Evolutionary conservation across 1,140 invertebrate species (phyloP).

Genomic region (Ceratina japonica): DNA sequence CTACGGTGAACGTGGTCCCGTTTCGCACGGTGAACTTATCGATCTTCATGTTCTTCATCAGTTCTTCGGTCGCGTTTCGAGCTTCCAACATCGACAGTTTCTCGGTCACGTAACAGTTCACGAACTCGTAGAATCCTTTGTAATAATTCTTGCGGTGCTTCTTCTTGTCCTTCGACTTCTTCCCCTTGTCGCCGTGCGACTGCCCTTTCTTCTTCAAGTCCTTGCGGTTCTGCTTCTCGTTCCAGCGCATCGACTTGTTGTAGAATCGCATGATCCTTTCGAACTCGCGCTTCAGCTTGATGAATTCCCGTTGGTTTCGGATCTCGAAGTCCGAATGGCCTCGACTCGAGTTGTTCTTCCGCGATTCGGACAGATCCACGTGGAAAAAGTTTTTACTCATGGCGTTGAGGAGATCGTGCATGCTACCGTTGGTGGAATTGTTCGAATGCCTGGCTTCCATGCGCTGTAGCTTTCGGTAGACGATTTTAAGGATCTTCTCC

Average conservation of each 20-base stretch:
- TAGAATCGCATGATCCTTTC: constrained; percentile 77
- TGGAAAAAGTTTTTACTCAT: constrained; percentile 78
- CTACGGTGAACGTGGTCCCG: constrained; percentile 73
- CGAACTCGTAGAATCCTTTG: constrained; percentile 77
- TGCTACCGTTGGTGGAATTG: constrained; percentile 73
- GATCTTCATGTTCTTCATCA: constrained; percentile 74
- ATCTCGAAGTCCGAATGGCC: constrained; percentile 70
- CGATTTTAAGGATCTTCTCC: constrained; percentile 74
- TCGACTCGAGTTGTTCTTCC: constrained; percentile 62
- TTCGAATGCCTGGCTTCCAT: constrained; percentile 73
- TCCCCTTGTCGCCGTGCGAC: constrained; percentile 45
- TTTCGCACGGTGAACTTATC: constrained; percentile 74
- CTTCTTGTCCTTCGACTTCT: constrained; percentile 56
- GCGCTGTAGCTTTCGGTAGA: constrained; percentile 74
- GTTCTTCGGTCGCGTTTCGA: constrained; percentile 72
- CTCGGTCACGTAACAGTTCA: constrained; percentile 76
- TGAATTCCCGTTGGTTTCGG: constrained; percentile 74
- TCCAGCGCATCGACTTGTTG: constrained; percentile 77
- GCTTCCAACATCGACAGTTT: constrained; percentile 70
- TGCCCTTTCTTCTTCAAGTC: constrained; percentile 66
- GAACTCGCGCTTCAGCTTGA: constrained; percentile 75
- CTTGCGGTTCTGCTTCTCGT: constrained; percentile 74
- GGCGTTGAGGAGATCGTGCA: constrained; percentile 76
- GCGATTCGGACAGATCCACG: constrained; percentile 73
- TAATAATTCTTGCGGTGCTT: constrained; percentile 71